These are phyloP conservation scores for Holotrichia oblita DNA, from an alignment of 1,140 invertebrate genomes.

Conservation along the genomic window DNA sequence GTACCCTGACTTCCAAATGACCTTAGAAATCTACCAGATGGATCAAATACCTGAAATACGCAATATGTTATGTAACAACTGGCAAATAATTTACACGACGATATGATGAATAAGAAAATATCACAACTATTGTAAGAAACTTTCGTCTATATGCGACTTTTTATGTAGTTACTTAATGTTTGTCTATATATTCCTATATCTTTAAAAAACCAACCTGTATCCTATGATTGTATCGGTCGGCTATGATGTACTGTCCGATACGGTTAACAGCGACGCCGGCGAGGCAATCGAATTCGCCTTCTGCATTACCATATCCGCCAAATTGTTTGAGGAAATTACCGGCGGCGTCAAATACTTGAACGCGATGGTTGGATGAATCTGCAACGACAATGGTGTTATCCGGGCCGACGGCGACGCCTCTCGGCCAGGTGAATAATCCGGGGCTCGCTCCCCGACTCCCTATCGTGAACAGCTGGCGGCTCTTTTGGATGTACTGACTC, in stretches of 20 bases:
- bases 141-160: no score
- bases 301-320: slow-evolving; percentile 91
- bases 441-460: slow-evolving; percentile 96
- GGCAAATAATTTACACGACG: no score
- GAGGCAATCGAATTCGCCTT: slow-evolving; percentile 97
- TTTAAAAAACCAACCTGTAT: slow-evolving; percentile 82
- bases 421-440: slow-evolving; percentile 96
- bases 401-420: slow-evolving; percentile 92
- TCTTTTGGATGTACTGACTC: slow-evolving; percentile 90
- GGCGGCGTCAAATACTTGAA: slow-evolving; percentile 68
- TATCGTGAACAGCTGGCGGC: slow-evolving; percentile 91
- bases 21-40: slow-evolving; percentile 87
- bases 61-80: no score
- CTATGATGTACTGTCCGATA: slow-evolving; percentile 96
- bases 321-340: slow-evolving; percentile 90
- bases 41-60: slow-evolving; percentile 88
- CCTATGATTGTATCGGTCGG: slow-evolving; percentile 96
- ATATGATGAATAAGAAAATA: no score
- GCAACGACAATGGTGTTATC: slow-evolving; percentile 95
- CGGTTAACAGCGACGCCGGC: slow-evolving; percentile 95
- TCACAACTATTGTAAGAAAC: no score
- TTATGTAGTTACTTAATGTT: no score
- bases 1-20: slow-evolving; percentile 93
- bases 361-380: slow-evolving; percentile 95
- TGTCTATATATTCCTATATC: no score